Evolutionary conservation across 2,888 invertebrate genomes (phyloP).

Genomic region (Drosophila hamatofila): DNA sequence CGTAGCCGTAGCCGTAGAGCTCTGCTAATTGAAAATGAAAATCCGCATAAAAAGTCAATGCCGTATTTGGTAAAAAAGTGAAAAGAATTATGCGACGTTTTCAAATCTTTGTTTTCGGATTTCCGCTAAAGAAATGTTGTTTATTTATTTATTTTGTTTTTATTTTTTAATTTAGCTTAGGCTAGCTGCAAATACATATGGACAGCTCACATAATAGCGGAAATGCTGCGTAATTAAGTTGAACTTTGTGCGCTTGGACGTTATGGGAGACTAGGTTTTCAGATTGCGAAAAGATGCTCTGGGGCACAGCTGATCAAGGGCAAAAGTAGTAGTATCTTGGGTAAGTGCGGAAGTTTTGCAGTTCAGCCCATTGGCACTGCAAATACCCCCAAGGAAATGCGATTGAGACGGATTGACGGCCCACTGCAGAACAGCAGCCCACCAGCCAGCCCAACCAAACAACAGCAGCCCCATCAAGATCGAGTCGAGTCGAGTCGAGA

Average conservation of each 20-base stretch:
- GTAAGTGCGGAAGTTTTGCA: conserved; percentile 26
- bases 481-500: conserved; percentile 28
- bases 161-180: conserved; percentile 43
- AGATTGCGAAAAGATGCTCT: conserved; percentile 1
- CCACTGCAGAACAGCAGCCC: conserved; percentile 34
- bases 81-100: conserved; percentile 73
- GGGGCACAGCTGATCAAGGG: conserved; percentile 9
- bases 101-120: conserved; percentile 56
- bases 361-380: conserved; percentile 2
- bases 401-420: conserved; percentile 36
- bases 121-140: conserved; percentile 71
- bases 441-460: conserved; percentile 29
- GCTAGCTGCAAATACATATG: conserved; percentile 10
- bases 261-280: conserved; percentile 63
- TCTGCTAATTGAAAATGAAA: conserved; percentile 66
- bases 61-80: conserved; percentile 77
- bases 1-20: conserved; percentile 36
- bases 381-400: conserved; percentile 47
- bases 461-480: conserved; percentile 23
- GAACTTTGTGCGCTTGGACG: conserved; percentile 42
- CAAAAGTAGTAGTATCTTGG: not conserved
- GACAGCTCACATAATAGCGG: conserved; percentile 38
- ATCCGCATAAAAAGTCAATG: conserved; percentile 47
- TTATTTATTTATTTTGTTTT: not conserved
- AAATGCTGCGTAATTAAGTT: conserved; percentile 68